Conservation (phyloP, 2,888 invertebrate genomes). For the Drosophila macrothrix region DNA sequence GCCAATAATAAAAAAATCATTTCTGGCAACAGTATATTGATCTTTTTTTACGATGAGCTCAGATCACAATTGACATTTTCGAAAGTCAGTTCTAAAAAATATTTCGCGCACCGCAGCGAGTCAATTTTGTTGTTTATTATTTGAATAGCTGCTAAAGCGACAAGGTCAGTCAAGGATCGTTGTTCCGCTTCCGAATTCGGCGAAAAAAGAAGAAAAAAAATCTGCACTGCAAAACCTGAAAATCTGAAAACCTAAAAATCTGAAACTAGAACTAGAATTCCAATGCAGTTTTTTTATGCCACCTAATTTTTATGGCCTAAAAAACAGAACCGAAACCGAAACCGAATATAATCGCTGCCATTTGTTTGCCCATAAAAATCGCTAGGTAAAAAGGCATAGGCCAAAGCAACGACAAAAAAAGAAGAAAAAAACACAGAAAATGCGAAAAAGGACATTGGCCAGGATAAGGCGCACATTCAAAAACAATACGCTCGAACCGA, state of each 20-base stretch:
- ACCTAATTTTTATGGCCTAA: conserved; percentile 77
- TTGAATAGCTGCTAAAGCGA: conserved; percentile 22
- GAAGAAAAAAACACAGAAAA: conserved; percentile 7
- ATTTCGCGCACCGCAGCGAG: conserved; percentile 71
- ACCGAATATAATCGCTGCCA: conserved; percentile 74
- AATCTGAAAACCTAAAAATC: conserved; percentile 76
- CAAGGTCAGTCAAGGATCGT: conserved; percentile 62
- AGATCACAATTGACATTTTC: conserved; percentile 43
- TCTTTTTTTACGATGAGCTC: conserved; percentile 68
- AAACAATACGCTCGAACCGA: conserved; percentile 34
- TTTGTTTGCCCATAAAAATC: conserved; percentile 64
- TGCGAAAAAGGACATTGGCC: conserved; percentile 26
- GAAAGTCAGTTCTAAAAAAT: conserved; percentile 69
- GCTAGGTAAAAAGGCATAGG: conserved; percentile 42
- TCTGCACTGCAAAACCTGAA: conserved; percentile 46
- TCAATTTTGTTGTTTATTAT: conserved; percentile 56
- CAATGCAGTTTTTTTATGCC: conserved; percentile 81
- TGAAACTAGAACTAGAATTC: conserved; percentile 83
- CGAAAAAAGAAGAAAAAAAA: conserved; percentile 59
- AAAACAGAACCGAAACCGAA: conserved; percentile 72
- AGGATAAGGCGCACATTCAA: conserved; percentile 15
- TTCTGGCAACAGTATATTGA: conserved; percentile 35
- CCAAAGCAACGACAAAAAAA: conserved; percentile 6
- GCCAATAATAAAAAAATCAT: conserved; percentile 71
- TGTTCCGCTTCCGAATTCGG: conserved; percentile 75